Base-by-base conservation (phyloP, 2,113 vertebrate species). In the Entomyzon cyanotis region DNA sequence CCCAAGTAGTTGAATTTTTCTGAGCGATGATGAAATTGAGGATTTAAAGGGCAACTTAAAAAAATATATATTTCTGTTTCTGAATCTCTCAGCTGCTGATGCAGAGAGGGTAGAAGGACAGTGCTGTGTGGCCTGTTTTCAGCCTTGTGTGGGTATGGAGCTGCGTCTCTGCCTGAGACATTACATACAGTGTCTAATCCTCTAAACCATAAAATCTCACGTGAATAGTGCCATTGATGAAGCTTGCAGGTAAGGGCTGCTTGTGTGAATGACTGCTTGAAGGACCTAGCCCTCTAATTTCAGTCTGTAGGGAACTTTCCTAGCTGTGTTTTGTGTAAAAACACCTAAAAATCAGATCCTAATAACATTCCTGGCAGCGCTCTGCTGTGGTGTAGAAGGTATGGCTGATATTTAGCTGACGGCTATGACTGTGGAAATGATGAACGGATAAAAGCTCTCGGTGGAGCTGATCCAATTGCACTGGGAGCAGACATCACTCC, bases 151-250 rank as follows among this genome's bases (percentile, higher is more conserved):
- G 3, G 67, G 22, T 70, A 65, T 73, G 79, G 77, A 83, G 82
- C 74, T 78, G 70, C 0, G 0, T 64, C 69, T 84, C 56, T 55
- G 90, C 63, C 81, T 30, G 91, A 95, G 94, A 95, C 94, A 88
- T 96, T 95, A 93, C 95, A 94, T 95, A 94, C 71, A 75, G 90
- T 69, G 90, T 96, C 94, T 94, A 84, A 94, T 96, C 90, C 90
- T 15, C 64, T 90, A 90, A 93, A 41, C 82, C 90, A 63, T 96
- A 96, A 96, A 95, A 87, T 74, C 85, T 91, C 93, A 90, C 7
- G 39, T 96, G 95, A 96, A 95, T 95, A 62, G 82, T 55, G 56
- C 96, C 82, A 96, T 95, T 96, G 93, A 95, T 74, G 81, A 62
- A 76, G 55, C 33, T 35, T 47, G 55, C 90, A 94, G 95, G 90